Evolutionary conservation across 2,113 vertebrate genomes (phyloP), one percentile per base, ranked within the genome.

Genomic region (Gasterosteus aculeatus): DNA sequence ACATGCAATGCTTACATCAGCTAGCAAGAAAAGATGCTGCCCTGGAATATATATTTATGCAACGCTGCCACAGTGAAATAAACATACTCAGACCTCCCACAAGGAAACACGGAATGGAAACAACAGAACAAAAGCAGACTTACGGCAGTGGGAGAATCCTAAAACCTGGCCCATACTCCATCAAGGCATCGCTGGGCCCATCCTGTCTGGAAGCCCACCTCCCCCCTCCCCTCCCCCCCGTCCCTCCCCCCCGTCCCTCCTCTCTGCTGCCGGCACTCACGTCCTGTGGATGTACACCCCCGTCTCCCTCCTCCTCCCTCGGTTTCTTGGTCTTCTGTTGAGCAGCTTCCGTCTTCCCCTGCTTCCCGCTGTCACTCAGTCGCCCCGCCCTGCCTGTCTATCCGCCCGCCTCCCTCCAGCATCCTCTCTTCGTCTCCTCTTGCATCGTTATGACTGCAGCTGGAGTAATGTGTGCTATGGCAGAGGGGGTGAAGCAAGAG

Each of bases 141-240:
- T 81, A 95, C 94, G 94, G 93, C 94, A 95, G 87, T 95, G 93
- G 90, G 94, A 93, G 90, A 95, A 95, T 93, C 94, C 94, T 94
- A 95, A 89, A 94, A 94, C 92, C 94, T 95, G 94, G 91, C 94
- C 94, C 94, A 95, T 95, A 75, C 94, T 95, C 94, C 94, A 95
- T 95, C 87, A 93, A 94, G 93, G 77, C 92, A 92, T 92, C 33
- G 83, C 89, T 91, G 94, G 92, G 91, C 91, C 90, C 86, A 83
- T 88, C 91, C 89, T 91, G 89, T 88, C 89, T 89, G 89, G 89
- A 92, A 91, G 88, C 78, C 86, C 78, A 78, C 80, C 75, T 63
- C 56, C 76, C 66, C 56, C 76, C 80, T 80, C 72, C 41, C 41
- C 7, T 0, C 35, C 35, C 35, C 35, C 35, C 35, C 5, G 4